Evolutionary conservation across 2,888 invertebrate genomes (phyloP).

Genomic region (Nymphalis polychloros): DNA sequence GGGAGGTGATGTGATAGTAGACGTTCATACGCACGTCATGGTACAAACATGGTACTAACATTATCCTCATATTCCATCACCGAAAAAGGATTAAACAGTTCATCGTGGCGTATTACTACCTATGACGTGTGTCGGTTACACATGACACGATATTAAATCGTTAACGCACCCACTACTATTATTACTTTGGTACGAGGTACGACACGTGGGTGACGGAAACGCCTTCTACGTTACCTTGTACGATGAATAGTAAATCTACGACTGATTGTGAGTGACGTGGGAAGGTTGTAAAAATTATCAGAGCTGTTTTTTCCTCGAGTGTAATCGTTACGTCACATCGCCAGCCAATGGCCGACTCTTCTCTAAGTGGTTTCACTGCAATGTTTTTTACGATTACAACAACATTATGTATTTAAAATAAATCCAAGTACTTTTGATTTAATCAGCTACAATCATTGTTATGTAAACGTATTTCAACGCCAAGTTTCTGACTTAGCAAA

Average conservation of each 20-base stretch:
- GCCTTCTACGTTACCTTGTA: slow-evolving; percentile 21
- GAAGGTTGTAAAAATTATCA: slow-evolving; percentile 13
- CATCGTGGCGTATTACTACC: not conserved
- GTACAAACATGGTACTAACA: no score
- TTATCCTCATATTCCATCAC: not conserved
- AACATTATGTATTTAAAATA: no score
- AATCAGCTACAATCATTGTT: no score
- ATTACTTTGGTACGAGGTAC: not conserved
- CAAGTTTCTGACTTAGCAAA: no score
- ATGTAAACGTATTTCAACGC: no score
- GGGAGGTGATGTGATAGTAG: no score
- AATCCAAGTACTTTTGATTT: no score
- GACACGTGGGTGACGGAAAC: slow-evolving; percentile 29
- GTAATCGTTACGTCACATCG: no score
- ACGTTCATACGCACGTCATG: no score
- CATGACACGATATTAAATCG: not conserved
- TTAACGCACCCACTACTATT: slow-evolving; percentile 17
- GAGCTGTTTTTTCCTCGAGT: not conserved
- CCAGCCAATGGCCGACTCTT: no score
- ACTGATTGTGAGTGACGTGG: slow-evolving; percentile 21
- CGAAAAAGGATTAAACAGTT: not conserved
- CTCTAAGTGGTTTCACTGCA: no score
- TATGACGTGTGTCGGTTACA: not conserved
- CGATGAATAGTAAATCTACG: slow-evolving; percentile 3
- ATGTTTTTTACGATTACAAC: no score